Evolutionary conservation across 2,797 vertebrate species (phyloP).

Genomic region (Craterocephalus amniculus): DNA sequence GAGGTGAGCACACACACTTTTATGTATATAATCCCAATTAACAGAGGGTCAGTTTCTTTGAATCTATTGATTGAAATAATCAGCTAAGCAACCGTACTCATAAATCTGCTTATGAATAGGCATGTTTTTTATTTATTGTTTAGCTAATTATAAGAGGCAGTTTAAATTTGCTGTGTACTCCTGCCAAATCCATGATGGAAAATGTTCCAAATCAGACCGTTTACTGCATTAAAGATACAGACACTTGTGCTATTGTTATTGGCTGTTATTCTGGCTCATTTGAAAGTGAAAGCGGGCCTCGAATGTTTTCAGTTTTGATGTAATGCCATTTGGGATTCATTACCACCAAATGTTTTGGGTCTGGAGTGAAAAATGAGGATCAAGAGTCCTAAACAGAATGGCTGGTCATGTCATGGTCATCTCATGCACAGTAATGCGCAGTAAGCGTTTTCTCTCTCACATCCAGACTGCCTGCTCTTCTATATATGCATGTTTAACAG

Average conservation of each 20-base stretch:
- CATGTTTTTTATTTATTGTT: neutral
- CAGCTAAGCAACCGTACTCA: neutral
- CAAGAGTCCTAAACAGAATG: conserved; percentile 12
- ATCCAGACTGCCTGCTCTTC: neutral
- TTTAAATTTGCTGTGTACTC: neutral
- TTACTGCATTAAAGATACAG: conserved; percentile 7
- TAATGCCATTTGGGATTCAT: conserved; percentile 44
- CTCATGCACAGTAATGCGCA: neutral
- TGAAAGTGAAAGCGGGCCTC: conserved; percentile 22
- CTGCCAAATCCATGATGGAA: conserved; percentile 3
- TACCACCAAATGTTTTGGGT: conserved; percentile 43
- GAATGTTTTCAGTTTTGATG: conserved; percentile 29
- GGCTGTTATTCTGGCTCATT: conserved; percentile 20
- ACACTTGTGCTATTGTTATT: neutral
- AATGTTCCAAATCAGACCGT: neutral
- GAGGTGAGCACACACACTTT: conserved; percentile 79
- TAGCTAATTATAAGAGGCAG: neutral
- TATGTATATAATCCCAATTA: neutral
- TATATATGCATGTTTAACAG: too few relatives aligned
- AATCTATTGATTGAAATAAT: neutral
- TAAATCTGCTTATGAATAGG: neutral
- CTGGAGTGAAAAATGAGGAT: conserved; percentile 24
- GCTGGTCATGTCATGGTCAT: neutral
- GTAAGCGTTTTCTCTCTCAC: too few relatives aligned
- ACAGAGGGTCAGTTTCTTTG: neutral